Conservation (phyloP, 2,113 vertebrate genomes). For the Pangasianodon hypophthalmus region DNA sequence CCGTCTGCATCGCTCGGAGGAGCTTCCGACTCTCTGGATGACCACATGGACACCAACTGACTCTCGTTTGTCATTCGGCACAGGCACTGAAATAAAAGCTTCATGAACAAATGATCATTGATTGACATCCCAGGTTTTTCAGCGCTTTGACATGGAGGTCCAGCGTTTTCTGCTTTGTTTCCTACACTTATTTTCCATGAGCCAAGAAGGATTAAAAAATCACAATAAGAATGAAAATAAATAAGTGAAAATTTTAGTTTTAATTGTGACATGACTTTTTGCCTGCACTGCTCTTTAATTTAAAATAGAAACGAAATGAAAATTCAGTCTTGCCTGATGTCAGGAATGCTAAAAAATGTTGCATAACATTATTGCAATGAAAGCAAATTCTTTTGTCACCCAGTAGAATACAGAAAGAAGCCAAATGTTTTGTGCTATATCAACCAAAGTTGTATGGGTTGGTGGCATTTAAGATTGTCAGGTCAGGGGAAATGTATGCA, state of each 20-base stretch:
- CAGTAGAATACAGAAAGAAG: conserved; percentile 61
- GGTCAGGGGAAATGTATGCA: conserved; percentile 48
- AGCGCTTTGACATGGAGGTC: conserved; percentile 63
- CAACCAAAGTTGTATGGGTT: conserved; percentile 67
- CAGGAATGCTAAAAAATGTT: conserved; percentile 68
- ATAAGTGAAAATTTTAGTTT: conserved; percentile 57
- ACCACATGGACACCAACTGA: conserved; percentile 97
- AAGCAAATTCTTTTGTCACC: conserved; percentile 58
- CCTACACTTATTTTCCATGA: conserved; percentile 62
- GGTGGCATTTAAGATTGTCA: background rate
- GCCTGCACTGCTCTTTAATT: conserved; percentile 58
- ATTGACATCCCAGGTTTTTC: conserved; percentile 62
- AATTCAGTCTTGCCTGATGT: conserved; percentile 64
- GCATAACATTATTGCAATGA: conserved; percentile 49
- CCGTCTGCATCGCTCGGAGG: conserved; percentile 71
- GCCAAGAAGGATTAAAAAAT: conserved; percentile 41
- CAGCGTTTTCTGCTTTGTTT: conserved; percentile 61
- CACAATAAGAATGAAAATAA: conserved; percentile 22
- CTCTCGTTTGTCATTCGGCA: conserved; percentile 55
- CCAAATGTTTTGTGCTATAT: conserved; percentile 73
- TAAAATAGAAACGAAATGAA: conserved; percentile 53
- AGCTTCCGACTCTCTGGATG: conserved; percentile 73
- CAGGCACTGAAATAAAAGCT: conserved; percentile 65
- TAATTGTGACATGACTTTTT: conserved; percentile 59
- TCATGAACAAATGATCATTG: conserved; percentile 63